A percentile compares a stretch with the other conserved stretches of the same genome.
Evolutionary conservation across 2,797 vertebrate genomes (phyloP).

Genomic region (Danio choprae): DNA sequence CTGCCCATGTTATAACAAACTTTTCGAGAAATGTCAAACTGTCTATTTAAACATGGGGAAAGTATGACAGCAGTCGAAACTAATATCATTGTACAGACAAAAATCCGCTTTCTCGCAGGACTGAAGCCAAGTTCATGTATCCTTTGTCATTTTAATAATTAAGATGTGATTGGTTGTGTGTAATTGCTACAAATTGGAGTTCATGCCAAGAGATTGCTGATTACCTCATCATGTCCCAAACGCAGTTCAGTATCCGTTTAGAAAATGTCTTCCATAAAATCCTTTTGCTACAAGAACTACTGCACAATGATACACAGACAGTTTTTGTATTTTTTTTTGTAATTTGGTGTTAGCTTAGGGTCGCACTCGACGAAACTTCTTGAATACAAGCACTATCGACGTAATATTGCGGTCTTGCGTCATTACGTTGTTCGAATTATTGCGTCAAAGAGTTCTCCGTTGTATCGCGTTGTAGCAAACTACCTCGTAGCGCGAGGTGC

Average conservation of each 20-base stretch:
- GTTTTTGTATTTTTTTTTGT: neutral
- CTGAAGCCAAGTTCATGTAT: conserved; percentile 45
- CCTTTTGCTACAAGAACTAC: neutral
- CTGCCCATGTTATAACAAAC: conserved; percentile 31
- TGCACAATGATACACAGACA: neutral
- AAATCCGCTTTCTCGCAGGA: conserved; percentile 46
- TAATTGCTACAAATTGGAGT: conserved; percentile 53
- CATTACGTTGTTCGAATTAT: neutral
- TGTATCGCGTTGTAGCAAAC: no score
- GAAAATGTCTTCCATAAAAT: neutral
- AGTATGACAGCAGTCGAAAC: conserved; percentile 38
- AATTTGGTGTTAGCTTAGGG: neutral
- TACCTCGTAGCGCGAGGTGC: no score
- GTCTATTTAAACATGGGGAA: conserved; percentile 54
- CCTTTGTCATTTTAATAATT: conserved; percentile 43
- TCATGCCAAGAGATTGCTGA: conserved; percentile 50
- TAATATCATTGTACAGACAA: conserved; percentile 45
- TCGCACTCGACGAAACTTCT: neutral
- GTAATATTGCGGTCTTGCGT: neutral
- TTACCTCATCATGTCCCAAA: conserved; percentile 43
- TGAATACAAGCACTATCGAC: neutral
- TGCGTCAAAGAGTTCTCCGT: no score
- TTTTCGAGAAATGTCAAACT: conserved; percentile 50
- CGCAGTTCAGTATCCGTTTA: conserved; percentile 12
- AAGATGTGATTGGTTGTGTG: conserved; percentile 40